A percentile compares a stretch with the other conserved stretches of the same genome.
Evolutionary conservation across 2,113 vertebrate species (phyloP).

Genomic region (Arothron firmamentum): DNA sequence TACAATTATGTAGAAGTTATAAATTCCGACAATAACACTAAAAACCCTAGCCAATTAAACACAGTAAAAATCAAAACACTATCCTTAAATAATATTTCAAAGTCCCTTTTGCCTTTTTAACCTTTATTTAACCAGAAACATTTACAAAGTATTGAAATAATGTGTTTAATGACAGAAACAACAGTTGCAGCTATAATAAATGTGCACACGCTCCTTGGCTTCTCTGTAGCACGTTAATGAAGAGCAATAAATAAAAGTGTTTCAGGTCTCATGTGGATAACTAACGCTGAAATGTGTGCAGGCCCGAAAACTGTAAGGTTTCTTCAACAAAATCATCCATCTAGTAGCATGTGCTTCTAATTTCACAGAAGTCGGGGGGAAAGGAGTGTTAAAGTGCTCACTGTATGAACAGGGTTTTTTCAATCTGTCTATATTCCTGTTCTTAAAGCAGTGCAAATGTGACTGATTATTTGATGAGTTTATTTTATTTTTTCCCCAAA

Average conservation of each 20-base stretch:
- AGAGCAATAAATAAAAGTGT: slow-evolving; percentile 4
- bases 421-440: not conserved
- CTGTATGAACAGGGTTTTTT: not conserved
- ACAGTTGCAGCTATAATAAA: not conserved
- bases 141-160: too few species aligned
- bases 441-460: not conserved
- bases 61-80: too few species aligned
- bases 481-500: too few species aligned
- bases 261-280: not conserved
- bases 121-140: too few species aligned
- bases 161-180: too few species aligned
- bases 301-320: not conserved
- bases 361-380: slow-evolving; percentile 6
- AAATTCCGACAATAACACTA: not conserved
- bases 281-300: slow-evolving; percentile 11
- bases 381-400: not conserved
- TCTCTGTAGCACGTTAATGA: not conserved
- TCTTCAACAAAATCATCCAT: slow-evolving; percentile 10
- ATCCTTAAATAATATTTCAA: too few species aligned
- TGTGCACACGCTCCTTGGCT: not conserved
- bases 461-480: too few species aligned
- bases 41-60: not conserved
- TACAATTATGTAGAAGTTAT: not conserved
- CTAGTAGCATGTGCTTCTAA: slow-evolving; percentile 11
- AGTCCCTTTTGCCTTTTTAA: too few species aligned